Percentiles rank a stretch among this genome's conserved stretches.
Conservation (phyloP, 2,113 vertebrate genomes). For the Grallaria varia region DNA sequence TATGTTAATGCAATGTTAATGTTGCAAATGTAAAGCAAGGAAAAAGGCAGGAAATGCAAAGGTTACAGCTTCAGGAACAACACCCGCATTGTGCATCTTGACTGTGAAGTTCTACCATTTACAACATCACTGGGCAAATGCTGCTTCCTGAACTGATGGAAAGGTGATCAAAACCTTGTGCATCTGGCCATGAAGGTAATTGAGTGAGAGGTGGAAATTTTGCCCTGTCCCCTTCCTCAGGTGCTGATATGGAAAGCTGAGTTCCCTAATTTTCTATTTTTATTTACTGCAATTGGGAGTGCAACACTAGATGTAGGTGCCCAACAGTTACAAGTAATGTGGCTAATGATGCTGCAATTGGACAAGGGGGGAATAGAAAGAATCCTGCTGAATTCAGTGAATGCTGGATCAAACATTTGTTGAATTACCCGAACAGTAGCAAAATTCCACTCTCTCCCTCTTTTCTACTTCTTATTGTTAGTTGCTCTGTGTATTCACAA, state of each 20-base stretch:
- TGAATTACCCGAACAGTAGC: neutral
- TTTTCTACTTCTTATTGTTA: neutral
- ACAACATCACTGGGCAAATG: neutral
- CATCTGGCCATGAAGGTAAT: slow-evolving; percentile 1
- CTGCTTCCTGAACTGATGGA: neutral
- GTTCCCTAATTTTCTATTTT: slow-evolving; percentile 43
- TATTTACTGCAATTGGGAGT: slow-evolving; percentile 39
- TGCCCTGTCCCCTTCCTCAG: neutral
- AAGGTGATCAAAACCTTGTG: slow-evolving; percentile 22
- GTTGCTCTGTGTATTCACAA: neutral
- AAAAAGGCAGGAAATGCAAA: neutral
- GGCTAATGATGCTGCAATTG: slow-evolving; percentile 45
- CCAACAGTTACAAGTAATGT: slow-evolving; percentile 27
- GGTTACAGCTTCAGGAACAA: neutral
- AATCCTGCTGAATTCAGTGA: slow-evolving; percentile 40
- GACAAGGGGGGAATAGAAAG: slow-evolving; percentile 1
- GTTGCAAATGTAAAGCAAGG: neutral
- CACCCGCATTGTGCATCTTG: neutral
- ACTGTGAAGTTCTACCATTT: neutral
- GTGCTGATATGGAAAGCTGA: neutral
- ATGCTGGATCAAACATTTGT: neutral
- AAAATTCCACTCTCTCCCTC: neutral
- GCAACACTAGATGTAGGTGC: slow-evolving; percentile 5
- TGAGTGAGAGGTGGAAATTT: slow-evolving; percentile 5
- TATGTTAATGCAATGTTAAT: neutral